Conservation (phyloP, 2,797 vertebrate species). For the Phoebastria nigripes region DNA sequence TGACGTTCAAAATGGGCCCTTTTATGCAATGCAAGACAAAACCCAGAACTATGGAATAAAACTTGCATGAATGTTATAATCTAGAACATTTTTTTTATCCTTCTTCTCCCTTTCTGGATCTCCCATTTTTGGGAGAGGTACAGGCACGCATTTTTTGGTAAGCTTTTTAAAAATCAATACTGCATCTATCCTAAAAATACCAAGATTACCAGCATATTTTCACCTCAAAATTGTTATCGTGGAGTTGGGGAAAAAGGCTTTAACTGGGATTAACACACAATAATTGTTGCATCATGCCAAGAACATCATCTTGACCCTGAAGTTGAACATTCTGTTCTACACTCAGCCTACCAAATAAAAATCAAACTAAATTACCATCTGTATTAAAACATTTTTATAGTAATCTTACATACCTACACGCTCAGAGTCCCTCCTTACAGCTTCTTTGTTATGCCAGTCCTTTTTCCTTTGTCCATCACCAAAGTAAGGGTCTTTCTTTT, state of each 20-base stretch:
- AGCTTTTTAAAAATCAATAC: not conserved
- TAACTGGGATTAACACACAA: not conserved
- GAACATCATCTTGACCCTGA: not conserved
- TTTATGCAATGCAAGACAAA: not conserved
- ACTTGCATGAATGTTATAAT: not conserved
- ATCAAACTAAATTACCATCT: not conserved
- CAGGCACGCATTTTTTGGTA: not conserved
- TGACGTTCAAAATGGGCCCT: not conserved
- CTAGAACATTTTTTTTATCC: not conserved
- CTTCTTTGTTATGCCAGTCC: slow-evolving; percentile 90
- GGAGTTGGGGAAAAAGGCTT: not conserved
- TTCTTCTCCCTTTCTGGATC: not conserved
- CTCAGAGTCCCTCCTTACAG: slow-evolving; percentile 83
- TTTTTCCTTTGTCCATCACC: slow-evolving; percentile 77
- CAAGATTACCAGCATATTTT: not conserved
- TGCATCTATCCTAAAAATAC: not conserved
- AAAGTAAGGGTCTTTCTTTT: slow-evolving; percentile 73
- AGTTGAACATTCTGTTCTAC: not conserved
- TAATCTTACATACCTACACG: slow-evolving; percentile 78
- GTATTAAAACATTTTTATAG: not conserved
- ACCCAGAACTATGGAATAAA: not conserved
- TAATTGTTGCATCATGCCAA: not conserved
- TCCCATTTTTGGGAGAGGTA: not conserved
- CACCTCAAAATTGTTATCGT: not conserved
- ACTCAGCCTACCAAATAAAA: not conserved